Percentiles rank a stretch among this genome's conserved stretches.
These are phyloP conservation scores for Sebastes flavidus DNA, from an alignment of 2,797 vertebrate genomes.

Conservation along the genomic window DNA sequence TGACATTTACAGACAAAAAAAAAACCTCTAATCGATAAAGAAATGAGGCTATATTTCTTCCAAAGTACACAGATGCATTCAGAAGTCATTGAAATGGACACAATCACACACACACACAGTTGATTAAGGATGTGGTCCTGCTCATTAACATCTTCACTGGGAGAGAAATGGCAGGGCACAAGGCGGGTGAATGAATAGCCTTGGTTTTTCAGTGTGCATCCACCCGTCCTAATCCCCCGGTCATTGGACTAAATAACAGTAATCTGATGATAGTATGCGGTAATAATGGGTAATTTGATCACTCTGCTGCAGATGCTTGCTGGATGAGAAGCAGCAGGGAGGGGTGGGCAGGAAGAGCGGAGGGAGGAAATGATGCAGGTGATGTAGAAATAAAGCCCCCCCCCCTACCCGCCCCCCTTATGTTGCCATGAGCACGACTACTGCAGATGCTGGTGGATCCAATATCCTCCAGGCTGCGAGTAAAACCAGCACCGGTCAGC, in stretches of 20 bases:
- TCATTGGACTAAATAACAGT: constrained; percentile 59
- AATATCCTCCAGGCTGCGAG: constrained; percentile 23
- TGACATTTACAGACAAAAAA: not conserved
- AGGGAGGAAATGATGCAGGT: constrained; percentile 27
- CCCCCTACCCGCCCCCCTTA: fast-evolving
- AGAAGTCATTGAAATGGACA: not conserved
- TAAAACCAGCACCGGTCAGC: constrained; percentile 56
- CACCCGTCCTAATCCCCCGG: constrained; percentile 7
- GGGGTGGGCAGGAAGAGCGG: not conserved
- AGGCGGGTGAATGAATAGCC: not conserved
- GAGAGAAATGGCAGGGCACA: not conserved
- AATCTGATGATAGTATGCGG: constrained; percentile 48
- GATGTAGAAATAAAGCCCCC: constrained; percentile 38
- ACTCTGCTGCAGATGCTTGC: constrained; percentile 49
- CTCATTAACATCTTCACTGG: constrained; percentile 8
- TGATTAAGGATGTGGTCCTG: not conserved
- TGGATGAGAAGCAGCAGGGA: not conserved
- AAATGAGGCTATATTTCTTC: not conserved
- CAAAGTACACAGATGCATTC: not conserved
- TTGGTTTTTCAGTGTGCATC: not conserved
- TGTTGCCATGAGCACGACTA: constrained; percentile 20
- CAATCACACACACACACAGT: not conserved
- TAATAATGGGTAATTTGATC: constrained; percentile 70
- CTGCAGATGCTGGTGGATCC: constrained; percentile 47
- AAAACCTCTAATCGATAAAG: not conserved